phyloP scores from a whole-genome alignment of 2,888 invertebrate genomes.

The Sipha maydis region DNA sequence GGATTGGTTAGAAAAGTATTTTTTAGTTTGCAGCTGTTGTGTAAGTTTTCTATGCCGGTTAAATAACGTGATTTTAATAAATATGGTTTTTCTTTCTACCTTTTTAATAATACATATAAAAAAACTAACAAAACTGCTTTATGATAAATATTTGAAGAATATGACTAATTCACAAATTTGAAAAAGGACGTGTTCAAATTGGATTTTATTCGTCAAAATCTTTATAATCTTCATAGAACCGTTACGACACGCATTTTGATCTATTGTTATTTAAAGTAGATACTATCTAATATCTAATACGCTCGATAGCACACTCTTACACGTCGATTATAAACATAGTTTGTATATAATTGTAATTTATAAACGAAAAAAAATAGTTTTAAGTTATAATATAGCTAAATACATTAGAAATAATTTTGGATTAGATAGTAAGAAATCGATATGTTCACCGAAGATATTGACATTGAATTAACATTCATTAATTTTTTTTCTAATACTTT shows the following conservation, averaged over 20 bases:
- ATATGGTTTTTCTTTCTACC: background rate
- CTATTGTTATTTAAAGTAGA: background rate
- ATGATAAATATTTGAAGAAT: constrained; percentile 3
- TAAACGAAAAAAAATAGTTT: background rate
- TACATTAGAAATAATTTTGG: no score
- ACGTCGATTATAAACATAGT: background rate
- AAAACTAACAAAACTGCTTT: constrained; percentile 9
- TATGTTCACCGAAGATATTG: no score
- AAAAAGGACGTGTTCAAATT: background rate
- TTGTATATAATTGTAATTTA: background rate
- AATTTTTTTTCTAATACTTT: no score
- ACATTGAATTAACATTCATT: no score
- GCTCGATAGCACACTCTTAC: background rate
- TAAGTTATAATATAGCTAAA: background rate
- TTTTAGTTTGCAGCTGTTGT: background rate
- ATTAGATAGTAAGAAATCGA: no score
- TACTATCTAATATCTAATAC: background rate
- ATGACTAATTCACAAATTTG: background rate
- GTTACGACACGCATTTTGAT: constrained; percentile 16
- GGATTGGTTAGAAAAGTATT: background rate
- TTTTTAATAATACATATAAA: background rate
- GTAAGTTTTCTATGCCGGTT: background rate
- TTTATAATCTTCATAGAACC: background rate
- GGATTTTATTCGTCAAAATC: background rate
- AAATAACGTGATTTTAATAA: constrained; percentile 27